Conservation (phyloP, 2,113 vertebrate genomes). For the Pterocles gutturalis region DNA sequence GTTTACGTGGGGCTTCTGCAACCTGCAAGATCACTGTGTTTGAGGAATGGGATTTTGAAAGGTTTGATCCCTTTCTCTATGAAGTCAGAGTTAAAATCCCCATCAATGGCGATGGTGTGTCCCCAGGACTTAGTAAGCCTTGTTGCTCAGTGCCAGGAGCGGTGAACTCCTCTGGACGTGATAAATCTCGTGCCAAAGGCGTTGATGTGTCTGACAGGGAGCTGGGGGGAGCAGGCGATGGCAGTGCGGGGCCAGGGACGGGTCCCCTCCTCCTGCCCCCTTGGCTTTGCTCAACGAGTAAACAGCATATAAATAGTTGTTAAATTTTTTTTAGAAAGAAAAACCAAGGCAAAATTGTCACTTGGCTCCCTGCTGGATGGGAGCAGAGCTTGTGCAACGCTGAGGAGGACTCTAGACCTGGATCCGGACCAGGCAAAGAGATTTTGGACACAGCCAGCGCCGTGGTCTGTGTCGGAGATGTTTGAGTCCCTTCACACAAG, state of each 20-base stretch:
- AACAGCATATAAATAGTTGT: neutral
- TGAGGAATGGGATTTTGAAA: neutral
- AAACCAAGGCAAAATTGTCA: neutral
- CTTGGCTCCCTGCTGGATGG: neutral
- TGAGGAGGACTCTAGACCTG: neutral
- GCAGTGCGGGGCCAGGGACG: rapidly evolving
- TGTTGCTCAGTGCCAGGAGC: neutral
- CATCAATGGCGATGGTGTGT: neutral
- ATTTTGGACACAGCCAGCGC: neutral
- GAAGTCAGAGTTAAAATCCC: neutral
- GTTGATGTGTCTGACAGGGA: neutral
- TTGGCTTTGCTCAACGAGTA: neutral
- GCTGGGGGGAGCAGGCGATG: neutral
- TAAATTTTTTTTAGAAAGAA: neutral
- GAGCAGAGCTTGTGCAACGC: neutral
- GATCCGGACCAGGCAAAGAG: neutral
- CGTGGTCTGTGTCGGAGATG: neutral
- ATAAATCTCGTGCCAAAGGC: rapidly evolving
- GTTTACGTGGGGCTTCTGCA: neutral
- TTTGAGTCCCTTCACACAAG: neutral
- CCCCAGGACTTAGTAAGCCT: conserved; percentile 16
- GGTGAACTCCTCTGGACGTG: neutral
- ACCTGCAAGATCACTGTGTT: neutral
- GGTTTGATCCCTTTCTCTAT: neutral
- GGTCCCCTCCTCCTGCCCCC: neutral